Base-by-base conservation (phyloP, 2,113 vertebrate species). In the Phalacrocorax pelagicus region DNA sequence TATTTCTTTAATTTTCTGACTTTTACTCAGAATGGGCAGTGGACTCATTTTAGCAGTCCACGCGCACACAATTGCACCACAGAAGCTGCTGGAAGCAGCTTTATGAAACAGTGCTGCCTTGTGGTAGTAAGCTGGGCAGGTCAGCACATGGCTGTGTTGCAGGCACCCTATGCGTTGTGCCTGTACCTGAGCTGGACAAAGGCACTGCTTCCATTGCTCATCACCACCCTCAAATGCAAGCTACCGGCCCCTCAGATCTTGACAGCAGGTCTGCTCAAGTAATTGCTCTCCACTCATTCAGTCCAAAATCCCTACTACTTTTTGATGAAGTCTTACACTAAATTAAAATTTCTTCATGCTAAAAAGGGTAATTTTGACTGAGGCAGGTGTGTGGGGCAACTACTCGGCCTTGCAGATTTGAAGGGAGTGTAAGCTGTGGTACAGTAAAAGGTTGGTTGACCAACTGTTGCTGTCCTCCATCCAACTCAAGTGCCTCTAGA, bases 61-160 rank as follows among this genome's bases (percentile, higher is more conserved):
- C 1, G 0, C 18, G 54, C 12, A 12, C 46, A 17, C 0, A 1
- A 57, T 7, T 10, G 38, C 32, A 44, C 15, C 61, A 46, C 12
- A 34, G 26, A 63, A 86, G 61, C 71, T 0, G 1, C n/a, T 47
- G n/a, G 13, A 78, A 89, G 40, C 2, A 2, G 36, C 51, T 81
- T 38, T 47, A 32, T 29, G 44, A 62, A 74, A 23, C 21, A 49
- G 27, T 32, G 54, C 22, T 88, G 75, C 49, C 27, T 9, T 23
- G 15, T 26, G 38, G 32, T 9, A 52, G 13, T 19, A 42, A 38
- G 7, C 3, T 47, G 75, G 51, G 54, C 65, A 86, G 29, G 65
- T 63, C 30, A 47, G 52, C 27, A 38, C 3, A 26, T 0, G 52
- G 51, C 72, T 74, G 77, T 32, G 29, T 23, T 0, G 0, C 5